These are phyloP conservation scores for Eunapius fragilis DNA, from an alignment of 37 sponge, comb jelly and placozoan genomes.

Conservation along the genomic window DNA sequence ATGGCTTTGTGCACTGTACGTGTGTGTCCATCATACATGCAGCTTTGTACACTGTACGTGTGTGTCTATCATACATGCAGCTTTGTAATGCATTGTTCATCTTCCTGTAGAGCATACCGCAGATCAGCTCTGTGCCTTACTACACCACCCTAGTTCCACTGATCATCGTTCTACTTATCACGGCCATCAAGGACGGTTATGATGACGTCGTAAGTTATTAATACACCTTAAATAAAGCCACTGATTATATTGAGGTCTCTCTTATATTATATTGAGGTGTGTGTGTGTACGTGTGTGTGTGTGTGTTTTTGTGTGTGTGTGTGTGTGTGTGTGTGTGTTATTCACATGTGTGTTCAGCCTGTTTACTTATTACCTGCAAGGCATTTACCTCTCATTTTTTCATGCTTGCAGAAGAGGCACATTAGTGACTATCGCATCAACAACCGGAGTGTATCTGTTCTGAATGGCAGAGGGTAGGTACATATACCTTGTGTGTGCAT, in stretches of 20 bases:
- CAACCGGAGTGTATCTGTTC: slow-evolving; percentile 44
- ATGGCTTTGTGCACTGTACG: no score
- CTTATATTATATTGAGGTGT: no score
- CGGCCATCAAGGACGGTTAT: slow-evolving; percentile 92
- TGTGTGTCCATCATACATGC: no score
- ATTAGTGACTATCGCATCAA: slow-evolving; percentile 83
- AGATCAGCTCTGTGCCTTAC: slow-evolving; percentile 80
- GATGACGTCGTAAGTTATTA: slow-evolving; percentile 97
- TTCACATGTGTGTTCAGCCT: no score
- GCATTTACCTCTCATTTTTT: no score
- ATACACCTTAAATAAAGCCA: no score
- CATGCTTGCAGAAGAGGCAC: slow-evolving; percentile 72
- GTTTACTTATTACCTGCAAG: no score
- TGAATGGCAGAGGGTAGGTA: slow-evolving; percentile 26
- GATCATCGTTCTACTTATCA: slow-evolving; percentile 78
- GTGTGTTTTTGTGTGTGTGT: no score
- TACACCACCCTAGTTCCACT: slow-evolving; percentile 90
- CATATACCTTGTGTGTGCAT: no score
- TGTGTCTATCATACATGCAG: no score
- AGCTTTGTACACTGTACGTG: neutral
- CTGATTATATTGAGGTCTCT: no score
- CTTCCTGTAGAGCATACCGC: slow-evolving; percentile 72
- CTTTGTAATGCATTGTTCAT: neutral
- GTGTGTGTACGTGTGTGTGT: slow-evolving; percentile 1
- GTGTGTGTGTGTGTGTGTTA: no score